These are phyloP conservation scores for Antigone vipio DNA, from an alignment of 2,113 vertebrate species.

Conservation along the genomic window DNA sequence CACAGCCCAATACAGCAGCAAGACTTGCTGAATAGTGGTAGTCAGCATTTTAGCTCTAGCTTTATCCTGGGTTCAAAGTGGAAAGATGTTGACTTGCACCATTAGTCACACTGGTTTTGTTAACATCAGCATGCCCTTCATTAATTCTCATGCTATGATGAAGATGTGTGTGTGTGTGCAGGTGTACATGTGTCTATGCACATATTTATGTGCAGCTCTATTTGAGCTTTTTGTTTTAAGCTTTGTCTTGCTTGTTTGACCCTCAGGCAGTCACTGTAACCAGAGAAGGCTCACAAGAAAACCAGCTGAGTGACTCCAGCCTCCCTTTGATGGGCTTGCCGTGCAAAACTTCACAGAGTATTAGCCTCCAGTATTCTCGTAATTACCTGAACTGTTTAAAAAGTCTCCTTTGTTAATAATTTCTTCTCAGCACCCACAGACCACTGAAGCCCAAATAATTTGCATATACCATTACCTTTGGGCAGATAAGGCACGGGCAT, in stretches of 20 bases:
- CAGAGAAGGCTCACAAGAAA: not conserved
- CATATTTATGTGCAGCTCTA: not conserved
- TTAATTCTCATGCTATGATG: not conserved
- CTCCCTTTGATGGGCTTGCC: not conserved
- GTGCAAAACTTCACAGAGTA: not conserved
- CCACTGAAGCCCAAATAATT: not conserved
- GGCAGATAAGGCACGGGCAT: not conserved
- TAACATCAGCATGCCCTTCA: not conserved
- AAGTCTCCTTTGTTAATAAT: not conserved
- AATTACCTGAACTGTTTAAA: not conserved
- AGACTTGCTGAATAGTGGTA: not conserved
- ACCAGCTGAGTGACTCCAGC: not conserved
- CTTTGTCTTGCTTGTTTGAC: not conserved
- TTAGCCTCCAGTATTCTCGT: not conserved
- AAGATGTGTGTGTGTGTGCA: fast-evolving
- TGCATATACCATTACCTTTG: not conserved
- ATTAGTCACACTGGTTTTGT: not conserved
- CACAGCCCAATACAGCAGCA: not conserved
- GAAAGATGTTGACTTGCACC: not conserved
- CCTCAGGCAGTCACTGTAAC: not conserved
- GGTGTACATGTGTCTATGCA: not conserved
- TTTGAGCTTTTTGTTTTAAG: not conserved
- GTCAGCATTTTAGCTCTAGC: not conserved
- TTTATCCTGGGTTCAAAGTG: not conserved
- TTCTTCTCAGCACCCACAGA: not conserved